Conservation (phyloP, 1,140 invertebrate genomes). For the Megathymus violae region DNA sequence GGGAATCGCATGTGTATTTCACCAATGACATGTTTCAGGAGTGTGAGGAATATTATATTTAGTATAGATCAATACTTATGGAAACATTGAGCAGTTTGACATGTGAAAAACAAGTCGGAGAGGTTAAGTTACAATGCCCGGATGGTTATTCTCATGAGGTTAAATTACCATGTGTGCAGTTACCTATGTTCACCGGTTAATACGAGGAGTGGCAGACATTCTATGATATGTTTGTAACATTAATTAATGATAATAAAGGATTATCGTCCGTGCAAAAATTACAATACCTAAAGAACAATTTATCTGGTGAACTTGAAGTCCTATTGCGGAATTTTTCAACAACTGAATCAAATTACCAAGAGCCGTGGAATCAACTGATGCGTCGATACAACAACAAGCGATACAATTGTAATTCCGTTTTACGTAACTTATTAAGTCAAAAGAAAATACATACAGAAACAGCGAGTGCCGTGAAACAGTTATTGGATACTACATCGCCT, state of each 20-base stretch:
- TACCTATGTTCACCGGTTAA: constrained; percentile 14
- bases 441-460: constrained; percentile 32
- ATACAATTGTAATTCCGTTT: constrained; percentile 38
- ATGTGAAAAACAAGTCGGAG: not conserved
- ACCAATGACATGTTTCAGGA: not conserved
- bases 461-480: constrained; percentile 31
- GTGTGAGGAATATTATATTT: constrained; percentile 11
- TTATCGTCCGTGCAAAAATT: constrained; percentile 33
- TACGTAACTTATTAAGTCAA: constrained; percentile 38
- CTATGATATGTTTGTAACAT: constrained; percentile 21
- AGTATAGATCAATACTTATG: constrained; percentile 1
- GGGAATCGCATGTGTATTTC: constrained; percentile 1
- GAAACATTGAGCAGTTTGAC: not conserved
- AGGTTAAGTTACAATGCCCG: not conserved
- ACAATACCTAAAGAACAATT: constrained; percentile 37
- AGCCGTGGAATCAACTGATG: constrained; percentile 40
- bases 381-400: constrained; percentile 43
- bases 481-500: constrained; percentile 41
- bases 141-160: not conserved
- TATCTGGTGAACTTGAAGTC: constrained; percentile 33
- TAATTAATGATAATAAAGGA: constrained; percentile 8
- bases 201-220: constrained; percentile 19
- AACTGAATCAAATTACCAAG: constrained; percentile 41
- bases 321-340: constrained; percentile 35
- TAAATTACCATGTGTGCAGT: constrained; percentile 5